Percentiles rank a stretch among this genome's conserved stretches.
These are phyloP conservation scores for Battus philenor DNA, from an alignment of 1,140 invertebrate genomes.

Conservation along the genomic window DNA sequence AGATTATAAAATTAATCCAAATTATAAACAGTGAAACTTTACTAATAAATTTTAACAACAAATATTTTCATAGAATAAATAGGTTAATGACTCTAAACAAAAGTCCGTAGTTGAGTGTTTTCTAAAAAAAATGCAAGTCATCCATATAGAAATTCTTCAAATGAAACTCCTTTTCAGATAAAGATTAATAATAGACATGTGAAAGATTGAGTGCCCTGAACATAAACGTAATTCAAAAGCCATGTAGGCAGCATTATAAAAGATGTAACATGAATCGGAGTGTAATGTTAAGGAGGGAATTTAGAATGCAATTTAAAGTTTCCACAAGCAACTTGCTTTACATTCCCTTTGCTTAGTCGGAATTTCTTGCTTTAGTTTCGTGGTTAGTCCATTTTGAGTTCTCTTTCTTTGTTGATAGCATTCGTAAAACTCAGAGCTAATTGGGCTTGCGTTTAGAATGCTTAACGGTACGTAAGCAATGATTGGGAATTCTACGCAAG, in stretches of 20 bases:
- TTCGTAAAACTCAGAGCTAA: slow-evolving; percentile 44
- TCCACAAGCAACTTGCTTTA: slow-evolving; percentile 19
- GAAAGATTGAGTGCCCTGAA: too few species aligned
- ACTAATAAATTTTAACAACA: too few species aligned
- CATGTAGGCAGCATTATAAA: not conserved
- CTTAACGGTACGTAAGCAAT: slow-evolving; percentile 10
- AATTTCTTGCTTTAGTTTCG: slow-evolving; percentile 54
- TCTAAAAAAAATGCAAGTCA: too few species aligned
- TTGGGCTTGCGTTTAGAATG: slow-evolving; percentile 34
- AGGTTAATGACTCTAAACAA: too few species aligned
- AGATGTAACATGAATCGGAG: not conserved
- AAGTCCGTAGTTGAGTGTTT: too few species aligned
- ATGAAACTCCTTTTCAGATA: too few species aligned
- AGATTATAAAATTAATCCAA: too few species aligned
- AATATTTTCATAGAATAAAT: too few species aligned
- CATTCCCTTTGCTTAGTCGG: slow-evolving; percentile 48
- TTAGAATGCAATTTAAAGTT: slow-evolving; percentile 25
- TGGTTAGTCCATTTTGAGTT: slow-evolving; percentile 44
- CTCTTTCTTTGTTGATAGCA: slow-evolving; percentile 42
- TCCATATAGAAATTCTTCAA: too few species aligned
- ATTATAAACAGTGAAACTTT: too few species aligned
- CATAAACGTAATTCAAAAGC: slow-evolving; percentile 1
- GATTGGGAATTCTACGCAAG: slow-evolving; percentile 11
- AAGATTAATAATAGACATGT: too few species aligned
- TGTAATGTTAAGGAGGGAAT: slow-evolving; percentile 18